Conservation (phyloP, 2,888 invertebrate species). For the Seira musarum region DNA sequence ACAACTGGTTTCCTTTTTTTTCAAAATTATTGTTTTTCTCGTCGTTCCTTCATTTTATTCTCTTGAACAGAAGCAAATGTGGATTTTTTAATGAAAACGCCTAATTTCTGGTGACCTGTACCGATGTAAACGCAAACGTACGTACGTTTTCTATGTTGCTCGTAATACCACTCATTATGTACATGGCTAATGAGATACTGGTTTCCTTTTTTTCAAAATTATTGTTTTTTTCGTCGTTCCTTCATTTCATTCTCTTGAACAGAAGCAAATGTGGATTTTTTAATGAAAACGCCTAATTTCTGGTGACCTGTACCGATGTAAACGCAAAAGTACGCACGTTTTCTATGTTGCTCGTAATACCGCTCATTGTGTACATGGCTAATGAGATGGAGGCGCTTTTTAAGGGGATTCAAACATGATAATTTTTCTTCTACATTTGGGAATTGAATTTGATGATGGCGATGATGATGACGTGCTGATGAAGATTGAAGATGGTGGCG, state of each 20-base stretch:
- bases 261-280: slow-evolving; percentile 10
- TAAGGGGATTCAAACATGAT: slow-evolving; percentile 4
- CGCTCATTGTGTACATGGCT: too few species aligned
- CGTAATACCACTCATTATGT: too few species aligned
- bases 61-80: slow-evolving; percentile 7
- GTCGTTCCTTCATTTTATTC: neutral
- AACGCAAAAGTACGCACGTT: neutral
- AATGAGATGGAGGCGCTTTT: neutral
- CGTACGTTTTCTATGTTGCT: neutral
- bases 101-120: slow-evolving; percentile 6
- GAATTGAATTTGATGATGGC: slow-evolving; percentile 5
- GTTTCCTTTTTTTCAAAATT: slow-evolving; percentile 45
- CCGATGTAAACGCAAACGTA: neutral
- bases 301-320: neutral
- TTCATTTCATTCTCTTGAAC: neutral
- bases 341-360: neutral
- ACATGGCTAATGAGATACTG: slow-evolving; percentile 33
- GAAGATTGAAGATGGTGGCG: slow-evolving; percentile 19
- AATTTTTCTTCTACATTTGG: slow-evolving; percentile 8
- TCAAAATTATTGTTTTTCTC: slow-evolving; percentile 6
- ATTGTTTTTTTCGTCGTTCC: neutral
- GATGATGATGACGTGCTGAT: slow-evolving; percentile 18
- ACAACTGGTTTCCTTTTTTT: slow-evolving; percentile 54
- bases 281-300: slow-evolving; percentile 3
- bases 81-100: slow-evolving; percentile 1